Conservation (phyloP, 2,797 vertebrate genomes). For the Hydrophis major region DNA sequence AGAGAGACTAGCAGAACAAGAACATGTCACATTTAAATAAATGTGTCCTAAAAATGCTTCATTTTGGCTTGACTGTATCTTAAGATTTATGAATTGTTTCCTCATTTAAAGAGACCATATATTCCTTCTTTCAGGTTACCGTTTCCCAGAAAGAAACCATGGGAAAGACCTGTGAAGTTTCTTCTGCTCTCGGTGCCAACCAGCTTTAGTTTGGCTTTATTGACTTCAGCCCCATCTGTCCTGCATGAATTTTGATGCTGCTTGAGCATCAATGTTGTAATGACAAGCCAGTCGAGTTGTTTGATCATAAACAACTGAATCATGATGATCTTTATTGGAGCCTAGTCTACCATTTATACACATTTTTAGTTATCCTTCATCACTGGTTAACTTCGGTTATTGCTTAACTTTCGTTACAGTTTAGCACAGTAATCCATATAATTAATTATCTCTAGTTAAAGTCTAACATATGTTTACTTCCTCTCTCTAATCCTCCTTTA, state of each 20-base stretch:
- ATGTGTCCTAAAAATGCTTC: not conserved
- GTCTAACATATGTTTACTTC: too few species aligned
- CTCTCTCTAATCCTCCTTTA: too few species aligned
- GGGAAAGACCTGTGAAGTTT: not conserved
- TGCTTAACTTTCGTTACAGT: too few species aligned
- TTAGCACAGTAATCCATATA: too few species aligned
- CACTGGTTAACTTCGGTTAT: too few species aligned
- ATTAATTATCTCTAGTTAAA: too few species aligned
- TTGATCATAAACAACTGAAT: too few species aligned
- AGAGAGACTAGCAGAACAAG: not conserved
- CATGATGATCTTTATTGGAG: too few species aligned
- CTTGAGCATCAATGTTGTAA: not conserved
- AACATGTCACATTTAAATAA: not conserved
- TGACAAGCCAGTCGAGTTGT: too few species aligned
- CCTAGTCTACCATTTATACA: too few species aligned
- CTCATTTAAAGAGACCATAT: not conserved
- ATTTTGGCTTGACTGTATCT: not conserved
- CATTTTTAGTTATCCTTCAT: too few species aligned
- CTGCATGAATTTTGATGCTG: slow-evolving; percentile 50
- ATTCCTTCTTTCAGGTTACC: not conserved
- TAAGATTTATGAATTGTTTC: not conserved
- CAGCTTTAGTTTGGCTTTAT: slow-evolving; percentile 44
- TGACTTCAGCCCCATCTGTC: slow-evolving; percentile 41
- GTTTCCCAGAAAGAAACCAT: slow-evolving; percentile 16
- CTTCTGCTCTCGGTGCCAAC: slow-evolving; percentile 30